A percentile compares a stretch with the other conserved stretches of the same genome.
Evolutionary conservation across 2,888 invertebrate species (phyloP).

Genomic region (Masnerella sp.): DNA sequence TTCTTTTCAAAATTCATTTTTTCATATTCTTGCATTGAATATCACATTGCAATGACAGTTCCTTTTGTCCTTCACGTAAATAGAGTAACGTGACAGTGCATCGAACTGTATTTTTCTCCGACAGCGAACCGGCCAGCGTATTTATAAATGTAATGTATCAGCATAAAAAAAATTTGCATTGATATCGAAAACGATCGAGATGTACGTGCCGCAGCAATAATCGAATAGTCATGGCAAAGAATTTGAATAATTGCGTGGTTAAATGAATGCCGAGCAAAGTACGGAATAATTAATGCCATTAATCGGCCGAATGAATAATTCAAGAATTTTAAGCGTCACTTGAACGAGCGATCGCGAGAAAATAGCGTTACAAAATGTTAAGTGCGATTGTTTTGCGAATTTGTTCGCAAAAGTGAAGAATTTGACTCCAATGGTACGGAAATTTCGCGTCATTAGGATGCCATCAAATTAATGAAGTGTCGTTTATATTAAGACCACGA

Average conservation of each 20-base stretch:
- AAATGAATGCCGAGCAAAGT: slow-evolving; percentile 56
- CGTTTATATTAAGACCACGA: too few species aligned
- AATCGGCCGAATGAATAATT: slow-evolving; percentile 62
- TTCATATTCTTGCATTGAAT: too few species aligned
- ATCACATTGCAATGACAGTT: not conserved
- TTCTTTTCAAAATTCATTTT: too few species aligned
- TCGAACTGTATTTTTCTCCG: slow-evolving; percentile 2
- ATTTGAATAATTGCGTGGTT: slow-evolving; percentile 61
- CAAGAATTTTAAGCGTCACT: slow-evolving; percentile 41
- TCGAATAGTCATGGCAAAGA: slow-evolving; percentile 44
- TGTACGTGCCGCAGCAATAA: slow-evolving; percentile 49
- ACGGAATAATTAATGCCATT: slow-evolving; percentile 61
- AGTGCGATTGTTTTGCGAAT: slow-evolving; percentile 4
- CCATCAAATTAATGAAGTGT: too few species aligned
- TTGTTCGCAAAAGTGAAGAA: too few species aligned
- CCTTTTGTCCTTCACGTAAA: not conserved
- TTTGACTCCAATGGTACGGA: too few species aligned
- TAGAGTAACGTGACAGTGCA: slow-evolving; percentile 21
- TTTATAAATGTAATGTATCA: slow-evolving; percentile 14
- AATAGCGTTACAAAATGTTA: slow-evolving; percentile 36
- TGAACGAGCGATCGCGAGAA: slow-evolving; percentile 21
- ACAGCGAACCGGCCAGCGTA: not conserved
- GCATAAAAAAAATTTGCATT: slow-evolving; percentile 12
- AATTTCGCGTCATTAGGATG: not conserved
- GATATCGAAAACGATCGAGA: slow-evolving; percentile 24